Evolutionary conservation across 2,113 vertebrate genomes (phyloP).

Genomic region (Myotis brandtii): DNA sequence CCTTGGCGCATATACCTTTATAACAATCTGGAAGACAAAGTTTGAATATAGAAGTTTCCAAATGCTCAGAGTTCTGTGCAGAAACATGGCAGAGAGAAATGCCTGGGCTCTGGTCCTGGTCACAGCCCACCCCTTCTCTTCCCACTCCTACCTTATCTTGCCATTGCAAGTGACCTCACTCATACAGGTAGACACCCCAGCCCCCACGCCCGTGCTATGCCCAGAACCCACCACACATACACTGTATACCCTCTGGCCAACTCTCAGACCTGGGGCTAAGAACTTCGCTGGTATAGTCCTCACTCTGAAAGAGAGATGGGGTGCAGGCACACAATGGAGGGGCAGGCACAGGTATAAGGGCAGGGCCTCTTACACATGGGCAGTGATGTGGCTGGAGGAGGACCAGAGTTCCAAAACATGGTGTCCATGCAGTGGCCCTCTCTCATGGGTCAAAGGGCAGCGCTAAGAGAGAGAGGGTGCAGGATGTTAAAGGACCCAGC

Average conservation of each 20-base stretch:
- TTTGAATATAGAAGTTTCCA: background rate
- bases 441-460: background rate
- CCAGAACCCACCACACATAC: background rate
- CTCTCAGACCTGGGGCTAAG: background rate
- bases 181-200: too few relatives aligned
- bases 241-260: background rate
- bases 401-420: background rate
- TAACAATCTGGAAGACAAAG: background rate
- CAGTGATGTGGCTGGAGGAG: background rate
- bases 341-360: background rate
- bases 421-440: too few relatives aligned
- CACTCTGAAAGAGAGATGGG: background rate
- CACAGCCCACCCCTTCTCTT: background rate
- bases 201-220: background rate
- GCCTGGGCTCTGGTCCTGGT: background rate
- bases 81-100: background rate
- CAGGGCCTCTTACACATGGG: background rate
- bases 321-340: background rate
- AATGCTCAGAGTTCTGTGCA: background rate
- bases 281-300: rapidly evolving
- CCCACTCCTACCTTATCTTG: background rate
- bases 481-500: background rate
- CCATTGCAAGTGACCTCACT: too few relatives aligned
- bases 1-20: background rate
- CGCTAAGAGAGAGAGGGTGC: background rate